These are phyloP conservation scores for Apodemus sylvaticus DNA, from an alignment of 2,113 vertebrate species.

Conservation along the genomic window DNA sequence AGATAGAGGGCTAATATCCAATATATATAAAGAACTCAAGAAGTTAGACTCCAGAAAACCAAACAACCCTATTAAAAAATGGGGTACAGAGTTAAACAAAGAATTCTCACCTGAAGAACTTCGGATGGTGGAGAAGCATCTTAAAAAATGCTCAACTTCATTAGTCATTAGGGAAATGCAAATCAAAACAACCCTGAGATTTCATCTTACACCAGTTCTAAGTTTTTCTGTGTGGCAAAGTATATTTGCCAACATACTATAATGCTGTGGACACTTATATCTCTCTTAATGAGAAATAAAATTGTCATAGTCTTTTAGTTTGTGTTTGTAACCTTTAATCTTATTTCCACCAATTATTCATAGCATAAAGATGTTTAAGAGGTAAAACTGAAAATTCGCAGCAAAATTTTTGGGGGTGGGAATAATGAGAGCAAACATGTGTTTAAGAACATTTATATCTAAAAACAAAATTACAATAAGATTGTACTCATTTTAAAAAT, in stretches of 20 bases:
- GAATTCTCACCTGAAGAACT: no score
- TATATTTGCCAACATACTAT: not conserved
- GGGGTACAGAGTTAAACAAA: no score
- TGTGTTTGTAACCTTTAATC: not conserved
- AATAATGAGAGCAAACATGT: not conserved
- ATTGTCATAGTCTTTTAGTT: not conserved
- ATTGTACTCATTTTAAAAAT: not conserved
- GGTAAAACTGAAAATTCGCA: not conserved
- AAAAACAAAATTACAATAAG: not conserved
- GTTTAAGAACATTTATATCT: not conserved
- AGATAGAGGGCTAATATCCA: no score
- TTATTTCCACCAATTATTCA: not conserved
- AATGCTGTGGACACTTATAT: not conserved
- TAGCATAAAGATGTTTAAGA: not conserved
- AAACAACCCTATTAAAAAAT: no score
- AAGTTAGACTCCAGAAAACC: no score
- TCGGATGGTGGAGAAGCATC: no score
- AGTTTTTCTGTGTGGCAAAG: not conserved
- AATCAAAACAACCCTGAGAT: no score
- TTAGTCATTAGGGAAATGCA: no score
- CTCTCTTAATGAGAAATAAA: not conserved
- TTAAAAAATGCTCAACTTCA: no score
- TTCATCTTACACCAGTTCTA: no score
- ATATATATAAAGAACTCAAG: no score
- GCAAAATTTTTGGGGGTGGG: not conserved